Conservation (phyloP, 2,888 invertebrate genomes). For the Lasioglossum marginatum region DNA sequence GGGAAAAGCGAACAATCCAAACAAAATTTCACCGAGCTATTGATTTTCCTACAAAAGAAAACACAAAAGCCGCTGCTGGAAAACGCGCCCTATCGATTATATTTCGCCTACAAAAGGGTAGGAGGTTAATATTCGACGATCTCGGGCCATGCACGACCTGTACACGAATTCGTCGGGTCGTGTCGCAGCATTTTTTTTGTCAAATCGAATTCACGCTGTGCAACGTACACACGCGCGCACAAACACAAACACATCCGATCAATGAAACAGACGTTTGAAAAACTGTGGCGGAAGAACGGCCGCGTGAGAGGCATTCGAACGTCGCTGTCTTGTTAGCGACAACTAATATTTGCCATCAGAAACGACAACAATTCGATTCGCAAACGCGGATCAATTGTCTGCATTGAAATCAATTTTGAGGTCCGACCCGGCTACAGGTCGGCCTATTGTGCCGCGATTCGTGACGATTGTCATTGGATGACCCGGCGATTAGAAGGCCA, state of each 20-base stretch:
- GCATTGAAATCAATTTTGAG: conserved; percentile 72
- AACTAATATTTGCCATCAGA: conserved; percentile 52
- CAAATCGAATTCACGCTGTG: conserved; percentile 26
- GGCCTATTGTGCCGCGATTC: conserved; percentile 56
- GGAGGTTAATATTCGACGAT: conserved; percentile 26
- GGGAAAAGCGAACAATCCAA: neutral
- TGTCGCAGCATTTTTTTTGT: neutral
- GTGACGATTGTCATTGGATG: conserved; percentile 57
- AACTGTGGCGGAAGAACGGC: conserved; percentile 40
- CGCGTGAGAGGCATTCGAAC: conserved; percentile 38
- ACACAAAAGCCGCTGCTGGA: neutral
- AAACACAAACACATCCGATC: neutral
- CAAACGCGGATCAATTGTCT: conserved; percentile 70
- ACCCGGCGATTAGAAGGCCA: neutral
- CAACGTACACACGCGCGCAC: neutral
- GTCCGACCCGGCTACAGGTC: conserved; percentile 41
- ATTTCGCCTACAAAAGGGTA: neutral
- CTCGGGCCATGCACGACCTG: neutral
- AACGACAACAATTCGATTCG: conserved; percentile 60
- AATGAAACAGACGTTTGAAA: conserved; percentile 22
- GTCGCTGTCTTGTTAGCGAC: conserved; percentile 63
- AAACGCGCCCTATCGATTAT: neutral
- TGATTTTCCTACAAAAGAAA: conserved; percentile 8
- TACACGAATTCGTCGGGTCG: neutral
- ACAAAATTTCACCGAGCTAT: neutral